A percentile compares a stretch with the other conserved stretches of the same genome.
Conservation (phyloP, 2,113 vertebrate species). For the Amazona vittata region DNA sequence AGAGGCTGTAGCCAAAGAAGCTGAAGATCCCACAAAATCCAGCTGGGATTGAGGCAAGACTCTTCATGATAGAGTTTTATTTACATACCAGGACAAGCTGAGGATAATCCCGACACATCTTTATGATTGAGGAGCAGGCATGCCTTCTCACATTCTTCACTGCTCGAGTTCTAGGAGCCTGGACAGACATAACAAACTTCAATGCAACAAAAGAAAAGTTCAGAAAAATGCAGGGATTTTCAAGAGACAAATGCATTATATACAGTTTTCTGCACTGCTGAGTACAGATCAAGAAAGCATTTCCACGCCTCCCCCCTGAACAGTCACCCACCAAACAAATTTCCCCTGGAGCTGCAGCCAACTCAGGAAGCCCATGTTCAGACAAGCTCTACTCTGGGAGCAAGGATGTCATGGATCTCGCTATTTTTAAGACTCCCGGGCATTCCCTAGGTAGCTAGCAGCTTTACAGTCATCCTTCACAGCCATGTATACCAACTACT, state of each 20-base stretch:
- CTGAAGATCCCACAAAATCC: not conserved
- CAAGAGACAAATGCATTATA: not conserved
- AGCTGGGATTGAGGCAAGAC: not conserved
- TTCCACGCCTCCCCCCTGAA: not conserved
- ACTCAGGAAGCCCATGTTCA: not conserved
- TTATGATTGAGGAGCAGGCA: slow-evolving; percentile 93
- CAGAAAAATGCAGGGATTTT: slow-evolving; percentile 36
- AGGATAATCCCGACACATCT: slow-evolving; percentile 93
- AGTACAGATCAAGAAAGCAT: not conserved
- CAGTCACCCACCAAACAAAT: not conserved
- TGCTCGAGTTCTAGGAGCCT: slow-evolving; percentile 89
- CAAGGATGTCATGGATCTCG: not conserved
- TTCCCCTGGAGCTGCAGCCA: not conserved
- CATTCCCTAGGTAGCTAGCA: not conserved
- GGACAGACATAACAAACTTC: slow-evolving; percentile 47
- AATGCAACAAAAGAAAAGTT: slow-evolving; percentile 55
- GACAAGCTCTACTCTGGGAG: not conserved
- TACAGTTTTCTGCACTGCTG: not conserved
- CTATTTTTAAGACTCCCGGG: not conserved
- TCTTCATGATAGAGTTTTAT: not conserved
- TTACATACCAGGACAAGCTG: slow-evolving; percentile 87
- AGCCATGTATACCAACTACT: not conserved
- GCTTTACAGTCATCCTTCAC: not conserved
- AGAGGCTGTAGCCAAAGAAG: not conserved
- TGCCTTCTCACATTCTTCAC: slow-evolving; percentile 95